Evolutionary conservation across 2,888 invertebrate species (phyloP), one percentile per base, ranked within the genome.

Genomic region (Osedax fenrisi): DNA sequence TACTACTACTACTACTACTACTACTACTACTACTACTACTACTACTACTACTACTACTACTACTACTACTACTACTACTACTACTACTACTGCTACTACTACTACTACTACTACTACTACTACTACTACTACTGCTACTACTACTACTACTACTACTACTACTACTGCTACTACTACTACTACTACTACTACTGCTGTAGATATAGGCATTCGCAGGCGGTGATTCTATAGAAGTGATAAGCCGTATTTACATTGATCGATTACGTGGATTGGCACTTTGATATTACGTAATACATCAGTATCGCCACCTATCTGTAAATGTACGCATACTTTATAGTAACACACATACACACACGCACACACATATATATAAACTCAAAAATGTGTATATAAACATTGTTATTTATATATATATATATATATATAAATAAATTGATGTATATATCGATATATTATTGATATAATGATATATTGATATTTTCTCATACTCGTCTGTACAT

Each of bases 151-250:
- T 64, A 64, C 64, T 64, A 22, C 64, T 64, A 64, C 64, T 64
- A 64, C 64, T 64, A 64, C 64, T 64, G n/a, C 64, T 22, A 64
- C 64, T 64, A 64, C 64, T 64, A 64, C 64, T 64, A 64, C 64
- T 64, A 64, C 64, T 64, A 64, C 64, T 64, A 64, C 64, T 64
- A 64, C 23, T 64, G 64, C 21, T 64, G 64, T n/a, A n/a, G n/a
- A n/a, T n/a, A n/a, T n/a, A n/a, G n/a, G n/a, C n/a, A n/a, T n/a
- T n/a, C n/a, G n/a, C n/a, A n/a, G n/a, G n/a, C n/a, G n/a, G n/a
- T n/a, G n/a, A n/a, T n/a, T n/a, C n/a, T n/a, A n/a, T n/a, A n/a
- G n/a, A n/a, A n/a, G n/a, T n/a, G n/a, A n/a, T n/a, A n/a, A n/a
- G n/a, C n/a, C n/a, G n/a, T n/a, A n/a, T n/a, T n/a, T n/a, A n/a